Conservation (phyloP, 2,113 vertebrate species). For the Seriola quinqueradiata region DNA sequence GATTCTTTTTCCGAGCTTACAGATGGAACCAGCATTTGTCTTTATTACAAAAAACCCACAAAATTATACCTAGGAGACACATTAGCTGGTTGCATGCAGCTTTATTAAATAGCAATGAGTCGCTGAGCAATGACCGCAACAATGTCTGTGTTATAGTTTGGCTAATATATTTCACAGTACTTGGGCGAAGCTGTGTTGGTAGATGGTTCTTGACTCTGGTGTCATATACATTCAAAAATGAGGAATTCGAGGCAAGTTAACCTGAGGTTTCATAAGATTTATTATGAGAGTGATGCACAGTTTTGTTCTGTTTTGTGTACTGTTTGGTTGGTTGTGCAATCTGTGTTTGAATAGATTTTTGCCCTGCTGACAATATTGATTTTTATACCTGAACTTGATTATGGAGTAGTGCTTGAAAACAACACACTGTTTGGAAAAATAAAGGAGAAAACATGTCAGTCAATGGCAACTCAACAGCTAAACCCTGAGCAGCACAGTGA, state of each 20-base stretch:
- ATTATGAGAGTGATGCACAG: not conserved
- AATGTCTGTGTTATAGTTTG: conserved; percentile 7
- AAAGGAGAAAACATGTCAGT: conserved; percentile 9
- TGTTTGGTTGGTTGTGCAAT: not conserved
- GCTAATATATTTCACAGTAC: conserved; percentile 18
- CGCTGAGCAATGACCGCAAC: conserved; percentile 38
- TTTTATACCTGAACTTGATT: not conserved
- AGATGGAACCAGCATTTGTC: conserved; percentile 65
- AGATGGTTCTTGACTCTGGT: not conserved
- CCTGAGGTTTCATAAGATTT: not conserved
- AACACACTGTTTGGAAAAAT: not conserved
- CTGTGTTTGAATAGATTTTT: not conserved
- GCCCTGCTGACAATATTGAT: not conserved
- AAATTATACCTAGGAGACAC: conserved; percentile 46
- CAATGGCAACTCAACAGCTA: conserved; percentile 3
- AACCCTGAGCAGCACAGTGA: conserved; percentile 23
- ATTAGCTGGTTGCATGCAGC: conserved; percentile 42
- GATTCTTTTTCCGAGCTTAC: conserved; percentile 36
- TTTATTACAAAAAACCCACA: conserved; percentile 61
- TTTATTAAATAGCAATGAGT: conserved; percentile 65
- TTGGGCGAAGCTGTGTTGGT: not conserved
- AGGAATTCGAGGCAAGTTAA: not conserved
- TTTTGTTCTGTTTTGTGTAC: not conserved
- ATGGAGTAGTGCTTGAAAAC: not conserved
- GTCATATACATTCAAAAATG: not conserved